A percentile compares a stretch with the other conserved stretches of the same genome.
Evolutionary conservation across 1,140 invertebrate genomes (phyloP).

Genomic region (Leptinotarsa texana): DNA sequence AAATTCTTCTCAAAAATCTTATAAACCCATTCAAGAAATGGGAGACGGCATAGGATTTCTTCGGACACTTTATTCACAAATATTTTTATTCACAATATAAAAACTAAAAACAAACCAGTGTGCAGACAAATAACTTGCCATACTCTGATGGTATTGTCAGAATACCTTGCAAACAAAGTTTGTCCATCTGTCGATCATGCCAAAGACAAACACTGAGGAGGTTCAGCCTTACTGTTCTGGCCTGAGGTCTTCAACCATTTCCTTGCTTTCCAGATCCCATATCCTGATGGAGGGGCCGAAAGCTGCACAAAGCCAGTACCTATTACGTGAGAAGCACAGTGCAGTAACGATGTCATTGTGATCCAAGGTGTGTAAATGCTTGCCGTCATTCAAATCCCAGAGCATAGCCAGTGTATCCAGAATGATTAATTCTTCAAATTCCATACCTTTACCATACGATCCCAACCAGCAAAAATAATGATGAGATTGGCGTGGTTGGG

Average conservation of each 20-base stretch:
- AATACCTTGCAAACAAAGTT: constrained; percentile 98
- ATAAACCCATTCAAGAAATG: too few relatives aligned
- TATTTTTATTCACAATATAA: neutral
- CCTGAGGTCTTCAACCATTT: constrained; percentile 97
- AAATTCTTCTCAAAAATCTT: too few relatives aligned
- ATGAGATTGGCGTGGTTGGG: constrained; percentile 98
- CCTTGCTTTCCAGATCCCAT: constrained; percentile 99
- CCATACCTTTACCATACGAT: constrained; percentile 98
- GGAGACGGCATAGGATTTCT: neutral
- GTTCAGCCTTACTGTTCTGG: constrained; percentile 81
- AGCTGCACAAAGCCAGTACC: constrained; percentile 99
- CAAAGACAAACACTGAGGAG: constrained; percentile 94
- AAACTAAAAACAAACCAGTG: constrained; percentile 36
- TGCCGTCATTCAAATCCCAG: constrained; percentile 99
- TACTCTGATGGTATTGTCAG: constrained; percentile 96
- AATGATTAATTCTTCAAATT: constrained; percentile 98
- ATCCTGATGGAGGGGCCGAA: constrained; percentile 98
- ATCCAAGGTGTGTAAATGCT: constrained; percentile 97
- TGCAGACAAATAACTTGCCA: constrained; percentile 92
- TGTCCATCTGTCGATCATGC: constrained; percentile 99
- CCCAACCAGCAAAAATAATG: constrained; percentile 99
- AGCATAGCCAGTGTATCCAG: constrained; percentile 98
- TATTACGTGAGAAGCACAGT: constrained; percentile 98
- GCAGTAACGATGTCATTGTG: constrained; percentile 98
- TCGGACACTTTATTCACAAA: neutral